Percentiles rank a stretch among this genome's conserved stretches.
These are phyloP conservation scores for Oncopodura yosiiana DNA, from an alignment of 1,140 invertebrate species.

Conservation along the genomic window DNA sequence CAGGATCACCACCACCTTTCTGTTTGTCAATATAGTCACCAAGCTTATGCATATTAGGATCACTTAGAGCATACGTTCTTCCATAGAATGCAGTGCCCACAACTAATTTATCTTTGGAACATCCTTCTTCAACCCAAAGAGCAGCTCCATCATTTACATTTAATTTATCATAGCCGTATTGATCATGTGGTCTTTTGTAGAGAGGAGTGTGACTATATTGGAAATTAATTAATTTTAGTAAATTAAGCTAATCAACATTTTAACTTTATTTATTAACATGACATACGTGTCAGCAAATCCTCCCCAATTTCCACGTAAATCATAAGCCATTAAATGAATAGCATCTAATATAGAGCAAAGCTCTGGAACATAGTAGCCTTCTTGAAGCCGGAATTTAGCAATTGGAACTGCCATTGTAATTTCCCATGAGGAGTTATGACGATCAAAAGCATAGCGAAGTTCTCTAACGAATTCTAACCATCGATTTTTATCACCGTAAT, in stretches of 20 bases:
- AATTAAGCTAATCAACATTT: no score
- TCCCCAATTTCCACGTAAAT: slow-evolving; percentile 47
- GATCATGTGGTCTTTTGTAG: slow-evolving; percentile 39
- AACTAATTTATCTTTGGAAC: slow-evolving; percentile 43
- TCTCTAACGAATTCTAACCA: slow-evolving; percentile 38
- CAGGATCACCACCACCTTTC: slow-evolving; percentile 70
- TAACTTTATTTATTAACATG: no score
- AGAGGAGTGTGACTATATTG: slow-evolving; percentile 41
- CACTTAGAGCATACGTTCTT: slow-evolving; percentile 42
- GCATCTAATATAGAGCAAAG: slow-evolving; percentile 41
- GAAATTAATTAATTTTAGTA: slow-evolving; percentile 31
- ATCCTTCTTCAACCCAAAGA: slow-evolving; percentile 43
- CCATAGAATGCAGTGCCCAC: slow-evolving; percentile 47
- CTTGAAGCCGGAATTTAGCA: slow-evolving; percentile 40
- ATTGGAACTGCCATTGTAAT: slow-evolving; percentile 41
- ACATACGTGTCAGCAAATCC: slow-evolving; percentile 33
- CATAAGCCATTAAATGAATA: slow-evolving; percentile 44
- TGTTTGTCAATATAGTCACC: slow-evolving; percentile 79
- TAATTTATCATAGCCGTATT: slow-evolving; percentile 42
- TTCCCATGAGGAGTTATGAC: slow-evolving; percentile 36
- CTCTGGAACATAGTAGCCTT: slow-evolving; percentile 41
- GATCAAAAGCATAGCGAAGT: slow-evolving; percentile 39
- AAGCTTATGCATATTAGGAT: slow-evolving; percentile 41
- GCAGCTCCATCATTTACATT: slow-evolving; percentile 41
- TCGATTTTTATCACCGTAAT: slow-evolving; percentile 39